Evolutionary conservation across 1,140 invertebrate genomes (phyloP), one percentile per base, ranked within the genome.

Genomic region (Drosophila kurseongensis): DNA sequence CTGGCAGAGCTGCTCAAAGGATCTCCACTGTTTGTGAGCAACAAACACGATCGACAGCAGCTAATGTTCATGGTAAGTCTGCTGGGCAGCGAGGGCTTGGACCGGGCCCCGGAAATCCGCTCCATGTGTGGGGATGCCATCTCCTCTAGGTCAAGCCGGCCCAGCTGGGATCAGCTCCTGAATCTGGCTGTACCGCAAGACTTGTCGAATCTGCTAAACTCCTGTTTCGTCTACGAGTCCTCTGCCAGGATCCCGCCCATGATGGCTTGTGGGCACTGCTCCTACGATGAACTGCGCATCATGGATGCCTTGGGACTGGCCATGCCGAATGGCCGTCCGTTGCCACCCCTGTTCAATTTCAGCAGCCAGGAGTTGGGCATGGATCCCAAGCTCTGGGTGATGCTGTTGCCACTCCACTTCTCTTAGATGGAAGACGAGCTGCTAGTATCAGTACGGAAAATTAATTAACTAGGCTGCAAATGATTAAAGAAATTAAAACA

Each of bases 1-100:
- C 93, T 99, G 80, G 98, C 98, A 18, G 98, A 99, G 93, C 93
- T 99, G 55, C 93, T 99, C 51, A 94, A 99, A 50, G 98, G 98
- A 36, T 97, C 99, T 89, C 98, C 98, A 5, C 99, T 99, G 91
- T 99, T 99, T 93, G 5, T 2, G 1, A 56, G 52, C 38, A 23
- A 14, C 23, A 32, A 23, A 9, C 14, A 36, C 8, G 47, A 68
- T 1, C 5, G 18, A 5, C 29, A 45, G 10, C 68, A 71, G 12
- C 41, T 78, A 32, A 18, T 18, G 35, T 14, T 52, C 2, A 66
- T 78, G 0, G 10, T 81, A 1, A 7, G 14, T 0, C 0, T 62
- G 7, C 44, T 86, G 50, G 82, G 81, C 47, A 56, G 38, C 18
- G 12, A 45, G 1, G 80, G 80, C 3, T n/a, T 83, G 40, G 38